phyloP scores from a whole-genome alignment of 2,113 vertebrate species.

The Pterocles gutturalis region DNA sequence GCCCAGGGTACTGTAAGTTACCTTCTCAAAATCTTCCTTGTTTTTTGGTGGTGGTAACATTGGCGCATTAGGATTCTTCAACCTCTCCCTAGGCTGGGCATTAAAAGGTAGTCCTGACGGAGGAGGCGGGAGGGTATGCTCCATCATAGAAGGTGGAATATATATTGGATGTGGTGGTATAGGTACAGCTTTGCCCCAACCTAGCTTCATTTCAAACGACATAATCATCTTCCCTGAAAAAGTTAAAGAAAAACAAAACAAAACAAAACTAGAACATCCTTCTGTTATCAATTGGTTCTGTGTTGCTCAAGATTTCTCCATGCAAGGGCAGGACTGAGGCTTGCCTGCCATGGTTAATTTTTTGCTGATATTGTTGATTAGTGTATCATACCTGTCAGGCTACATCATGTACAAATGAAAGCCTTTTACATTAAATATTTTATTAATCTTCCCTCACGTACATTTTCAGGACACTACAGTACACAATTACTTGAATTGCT shows the following conservation, averaged over 20 bases:
- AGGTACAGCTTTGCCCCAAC: constrained; percentile 99
- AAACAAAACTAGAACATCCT: too few species aligned
- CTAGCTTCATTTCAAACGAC: constrained; percentile 99
- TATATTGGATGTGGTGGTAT: constrained; percentile 99
- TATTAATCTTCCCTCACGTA: neutral
- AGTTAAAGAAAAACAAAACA: neutral
- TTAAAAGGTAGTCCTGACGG: constrained; percentile 99
- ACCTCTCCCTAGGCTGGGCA: constrained; percentile 94
- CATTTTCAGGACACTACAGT: neutral
- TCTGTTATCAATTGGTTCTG: neutral
- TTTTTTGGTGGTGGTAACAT: constrained; percentile 96
- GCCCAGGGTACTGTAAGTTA: constrained; percentile 86
- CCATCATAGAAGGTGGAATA: constrained; percentile 99
- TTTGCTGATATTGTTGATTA: neutral
- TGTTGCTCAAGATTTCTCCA: neutral
- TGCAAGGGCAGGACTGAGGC: neutral
- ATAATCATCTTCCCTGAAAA: constrained; percentile 96
- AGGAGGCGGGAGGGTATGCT: constrained; percentile 96
- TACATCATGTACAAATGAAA: neutral
- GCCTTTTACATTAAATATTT: neutral
- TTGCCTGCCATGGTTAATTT: neutral
- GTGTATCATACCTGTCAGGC: neutral
- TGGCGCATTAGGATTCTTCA: constrained; percentile 95
- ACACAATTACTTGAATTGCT: neutral
- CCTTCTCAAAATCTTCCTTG: constrained; percentile 99